These are phyloP conservation scores for Epinotia brunnichana DNA, from an alignment of 2,888 invertebrate genomes.

Conservation along the genomic window DNA sequence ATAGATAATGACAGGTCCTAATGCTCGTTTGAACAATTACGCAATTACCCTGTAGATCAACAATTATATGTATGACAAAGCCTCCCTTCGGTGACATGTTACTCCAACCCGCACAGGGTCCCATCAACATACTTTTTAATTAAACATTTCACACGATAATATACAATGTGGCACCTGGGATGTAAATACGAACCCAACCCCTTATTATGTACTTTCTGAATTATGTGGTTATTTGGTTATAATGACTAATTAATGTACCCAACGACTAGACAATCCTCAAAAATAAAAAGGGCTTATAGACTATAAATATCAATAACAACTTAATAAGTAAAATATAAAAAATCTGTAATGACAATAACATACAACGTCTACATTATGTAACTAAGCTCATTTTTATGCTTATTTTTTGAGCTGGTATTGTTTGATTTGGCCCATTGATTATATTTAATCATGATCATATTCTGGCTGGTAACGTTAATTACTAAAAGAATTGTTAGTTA, in stretches of 20 bases:
- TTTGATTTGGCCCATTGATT: not conserved
- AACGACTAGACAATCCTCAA: conserved; percentile 40
- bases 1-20: no score
- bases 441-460: not conserved
- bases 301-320: conserved; percentile 42
- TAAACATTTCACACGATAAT: not conserved
- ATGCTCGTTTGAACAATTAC: no score
- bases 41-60: not conserved
- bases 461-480: not conserved
- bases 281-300: conserved; percentile 38
- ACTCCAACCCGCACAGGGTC: not conserved
- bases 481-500: not conserved
- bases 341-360: conserved; percentile 24
- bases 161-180: not conserved
- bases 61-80: not conserved
- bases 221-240: not conserved
- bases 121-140: not conserved
- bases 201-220: not conserved
- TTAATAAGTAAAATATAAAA: conserved; percentile 25
- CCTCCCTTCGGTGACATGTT: not conserved
- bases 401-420: not conserved
- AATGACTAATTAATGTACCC: conserved; percentile 20
- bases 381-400: not conserved
- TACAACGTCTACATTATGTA: conserved; percentile 10
- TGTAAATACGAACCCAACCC: not conserved